Conservation (phyloP, 2,797 vertebrate genomes). For the Lemur catta region DNA sequence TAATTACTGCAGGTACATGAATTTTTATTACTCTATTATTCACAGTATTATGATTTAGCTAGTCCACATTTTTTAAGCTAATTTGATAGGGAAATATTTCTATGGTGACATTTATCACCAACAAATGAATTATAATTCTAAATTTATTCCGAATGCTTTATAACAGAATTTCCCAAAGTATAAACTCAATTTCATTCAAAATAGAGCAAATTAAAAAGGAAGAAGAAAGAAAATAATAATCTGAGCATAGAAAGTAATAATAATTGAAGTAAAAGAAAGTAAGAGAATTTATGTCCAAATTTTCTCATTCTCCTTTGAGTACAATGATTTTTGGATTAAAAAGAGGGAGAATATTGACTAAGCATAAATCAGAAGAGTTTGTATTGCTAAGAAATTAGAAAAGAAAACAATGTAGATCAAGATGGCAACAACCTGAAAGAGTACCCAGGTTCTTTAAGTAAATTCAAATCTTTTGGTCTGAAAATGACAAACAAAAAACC, state of each 20-base stretch:
- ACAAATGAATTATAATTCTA: conserved; percentile 56
- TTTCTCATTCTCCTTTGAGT: background rate
- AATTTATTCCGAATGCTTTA: conserved; percentile 36
- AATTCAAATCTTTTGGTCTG: background rate
- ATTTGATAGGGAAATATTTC: conserved; percentile 60
- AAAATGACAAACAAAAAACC: background rate
- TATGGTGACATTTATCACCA: conserved; percentile 37
- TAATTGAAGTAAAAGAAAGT: background rate
- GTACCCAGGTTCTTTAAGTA: background rate
- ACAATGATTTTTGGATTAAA: background rate
- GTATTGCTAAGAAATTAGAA: background rate
- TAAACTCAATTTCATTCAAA: conserved; percentile 29
- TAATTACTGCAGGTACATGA: conserved; percentile 54
- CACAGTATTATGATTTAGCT: conserved; percentile 59
- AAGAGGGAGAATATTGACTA: background rate
- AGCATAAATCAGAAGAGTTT: background rate
- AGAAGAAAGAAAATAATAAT: conserved; percentile 19
- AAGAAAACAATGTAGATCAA: background rate
- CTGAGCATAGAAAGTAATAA: background rate
- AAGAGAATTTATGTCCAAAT: background rate
- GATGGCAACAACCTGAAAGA: background rate
- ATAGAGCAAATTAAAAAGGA: background rate
- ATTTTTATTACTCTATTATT: conserved; percentile 69
- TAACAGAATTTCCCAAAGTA: conserved; percentile 16
- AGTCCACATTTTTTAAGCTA: conserved; percentile 30